Conservation (phyloP, 2,797 vertebrate genomes). For the Paratrypauchen microcephalus region DNA sequence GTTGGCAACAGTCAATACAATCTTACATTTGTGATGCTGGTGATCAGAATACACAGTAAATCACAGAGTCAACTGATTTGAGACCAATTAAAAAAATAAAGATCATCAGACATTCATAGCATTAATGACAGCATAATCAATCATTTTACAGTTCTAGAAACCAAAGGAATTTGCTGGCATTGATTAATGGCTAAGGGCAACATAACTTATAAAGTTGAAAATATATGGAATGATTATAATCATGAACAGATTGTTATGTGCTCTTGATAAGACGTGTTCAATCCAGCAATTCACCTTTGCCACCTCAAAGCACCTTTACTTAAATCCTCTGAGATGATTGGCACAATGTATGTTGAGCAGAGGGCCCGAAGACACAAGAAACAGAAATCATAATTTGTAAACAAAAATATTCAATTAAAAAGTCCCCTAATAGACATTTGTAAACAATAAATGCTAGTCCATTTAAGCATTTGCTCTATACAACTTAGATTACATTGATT, state of each 20-base stretch:
- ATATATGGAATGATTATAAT: conserved; percentile 29
- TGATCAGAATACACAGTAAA: conserved; percentile 46
- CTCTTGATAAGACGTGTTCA: conserved; percentile 32
- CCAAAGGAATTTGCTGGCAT: conserved; percentile 51
- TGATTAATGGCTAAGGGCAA: conserved; percentile 46
- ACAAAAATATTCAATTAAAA: conserved; percentile 66
- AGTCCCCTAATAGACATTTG: conserved; percentile 67
- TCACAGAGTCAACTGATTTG: conserved; percentile 57
- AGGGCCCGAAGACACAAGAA: conserved; percentile 41
- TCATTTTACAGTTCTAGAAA: conserved; percentile 56
- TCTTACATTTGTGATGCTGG: conserved; percentile 36
- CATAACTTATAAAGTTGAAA: conserved; percentile 8
- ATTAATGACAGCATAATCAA: conserved; percentile 20
- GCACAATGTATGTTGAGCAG: conserved; percentile 51
- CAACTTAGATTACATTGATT: conserved; percentile 80
- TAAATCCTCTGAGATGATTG: conserved; percentile 74
- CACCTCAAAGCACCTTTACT: conserved; percentile 56
- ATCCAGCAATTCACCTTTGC: conserved; percentile 53
- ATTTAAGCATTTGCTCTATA: conserved; percentile 68
- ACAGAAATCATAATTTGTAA: conserved; percentile 71
- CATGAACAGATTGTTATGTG: conserved; percentile 33
- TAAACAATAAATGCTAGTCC: conserved; percentile 80
- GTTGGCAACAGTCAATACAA: conserved; percentile 42
- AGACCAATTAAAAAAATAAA: conserved; percentile 26
- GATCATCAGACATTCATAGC: conserved; percentile 18